Percentiles rank a stretch among this genome's conserved stretches.
These are phyloP conservation scores for Gavia stellata DNA, from an alignment of 2,113 vertebrate species.

Conservation along the genomic window DNA sequence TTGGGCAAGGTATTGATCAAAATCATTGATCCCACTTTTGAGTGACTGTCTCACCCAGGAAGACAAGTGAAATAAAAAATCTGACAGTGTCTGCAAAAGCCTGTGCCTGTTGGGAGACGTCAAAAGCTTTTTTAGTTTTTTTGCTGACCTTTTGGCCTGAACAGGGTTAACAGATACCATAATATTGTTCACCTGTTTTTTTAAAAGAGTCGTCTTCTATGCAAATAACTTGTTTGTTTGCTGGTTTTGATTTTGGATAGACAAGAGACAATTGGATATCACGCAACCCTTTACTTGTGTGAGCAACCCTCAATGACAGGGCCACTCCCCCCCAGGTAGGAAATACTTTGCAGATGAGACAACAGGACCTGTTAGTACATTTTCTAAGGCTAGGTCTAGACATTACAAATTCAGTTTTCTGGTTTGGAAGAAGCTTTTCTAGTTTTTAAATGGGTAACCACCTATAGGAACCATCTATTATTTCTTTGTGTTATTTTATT, in stretches of 20 bases:
- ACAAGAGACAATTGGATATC: not conserved
- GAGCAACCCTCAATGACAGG: not conserved
- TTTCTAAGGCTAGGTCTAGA: not conserved
- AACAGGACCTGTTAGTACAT: not conserved
- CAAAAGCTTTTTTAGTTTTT: not conserved
- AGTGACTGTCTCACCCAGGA: conserved; percentile 13
- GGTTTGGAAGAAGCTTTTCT: not conserved
- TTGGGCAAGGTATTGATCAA: conserved; percentile 5
- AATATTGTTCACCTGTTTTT: not conserved
- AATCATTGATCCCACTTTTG: conserved; percentile 41
- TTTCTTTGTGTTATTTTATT: not conserved
- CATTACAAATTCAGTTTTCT: not conserved
- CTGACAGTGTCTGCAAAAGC: not conserved
- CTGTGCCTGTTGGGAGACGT: not conserved
- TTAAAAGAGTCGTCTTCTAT: not conserved
- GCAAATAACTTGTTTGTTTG: not conserved
- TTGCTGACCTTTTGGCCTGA: not conserved
- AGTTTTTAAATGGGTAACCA: not conserved
- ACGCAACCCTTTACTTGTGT: not conserved
- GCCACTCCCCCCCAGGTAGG: not conserved
- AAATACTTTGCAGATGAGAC: not conserved
- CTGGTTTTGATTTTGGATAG: not conserved
- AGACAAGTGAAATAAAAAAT: conserved; percentile 25
- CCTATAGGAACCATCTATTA: not conserved
- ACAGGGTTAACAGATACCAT: not conserved